Evolutionary conservation across 2,797 vertebrate genomes (phyloP).

Genomic region (Mus minutoides): DNA sequence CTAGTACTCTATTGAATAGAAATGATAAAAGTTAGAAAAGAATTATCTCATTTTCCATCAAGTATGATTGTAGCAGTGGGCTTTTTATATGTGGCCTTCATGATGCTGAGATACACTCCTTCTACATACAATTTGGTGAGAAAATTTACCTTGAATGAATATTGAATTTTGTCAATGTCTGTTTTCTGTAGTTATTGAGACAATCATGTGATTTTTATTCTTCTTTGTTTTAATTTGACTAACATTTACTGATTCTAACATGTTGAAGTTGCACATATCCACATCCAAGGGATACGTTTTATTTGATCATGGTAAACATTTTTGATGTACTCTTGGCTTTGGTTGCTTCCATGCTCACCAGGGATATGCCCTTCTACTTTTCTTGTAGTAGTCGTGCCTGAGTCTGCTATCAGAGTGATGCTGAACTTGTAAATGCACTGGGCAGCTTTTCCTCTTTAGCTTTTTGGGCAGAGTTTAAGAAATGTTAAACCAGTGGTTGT

Average conservation of each 20-base stretch:
- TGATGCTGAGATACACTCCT: not conserved
- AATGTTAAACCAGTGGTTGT: not conserved
- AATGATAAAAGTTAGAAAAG: not conserved
- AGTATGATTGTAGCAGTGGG: not conserved
- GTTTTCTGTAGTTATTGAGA: not conserved
- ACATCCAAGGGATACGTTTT: not conserved
- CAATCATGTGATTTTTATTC: not conserved
- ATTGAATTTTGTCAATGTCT: not conserved
- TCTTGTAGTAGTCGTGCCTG: not conserved
- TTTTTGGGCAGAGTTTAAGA: conserved; percentile 4
- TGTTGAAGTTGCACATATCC: not conserved
- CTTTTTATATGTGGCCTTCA: not conserved
- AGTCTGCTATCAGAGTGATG: not conserved
- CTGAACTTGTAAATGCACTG: not conserved
- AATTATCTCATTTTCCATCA: too few relatives aligned
- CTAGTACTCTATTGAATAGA: not conserved
- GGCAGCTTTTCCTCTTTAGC: not conserved
- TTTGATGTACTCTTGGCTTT: not conserved
- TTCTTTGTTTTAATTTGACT: not conserved
- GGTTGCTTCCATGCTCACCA: not conserved
- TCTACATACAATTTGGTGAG: not conserved
- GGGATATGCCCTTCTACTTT: not conserved
- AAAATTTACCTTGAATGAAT: not conserved
- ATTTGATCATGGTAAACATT: not conserved
- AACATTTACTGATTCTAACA: not conserved